phyloP scores from a whole-genome alignment of 1,140 invertebrate species.

The Papilio helenus region DNA sequence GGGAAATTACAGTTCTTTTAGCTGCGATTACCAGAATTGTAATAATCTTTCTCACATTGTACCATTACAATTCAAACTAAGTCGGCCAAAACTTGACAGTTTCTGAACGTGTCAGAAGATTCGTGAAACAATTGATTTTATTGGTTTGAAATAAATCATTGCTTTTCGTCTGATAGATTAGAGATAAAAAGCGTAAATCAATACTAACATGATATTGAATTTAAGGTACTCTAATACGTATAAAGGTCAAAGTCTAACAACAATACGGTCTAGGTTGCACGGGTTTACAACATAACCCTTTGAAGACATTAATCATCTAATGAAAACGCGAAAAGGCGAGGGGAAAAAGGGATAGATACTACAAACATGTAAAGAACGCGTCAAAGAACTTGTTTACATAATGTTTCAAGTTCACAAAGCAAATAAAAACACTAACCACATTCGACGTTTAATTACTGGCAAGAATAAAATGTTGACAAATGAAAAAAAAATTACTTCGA shows the following conservation, averaged over 20 bases:
- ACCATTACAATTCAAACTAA: no score
- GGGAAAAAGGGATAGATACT: background rate
- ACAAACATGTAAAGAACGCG: background rate
- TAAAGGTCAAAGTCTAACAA: slow-evolving; percentile 2
- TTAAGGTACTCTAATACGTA: background rate
- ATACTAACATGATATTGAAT: background rate
- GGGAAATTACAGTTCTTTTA: no score
- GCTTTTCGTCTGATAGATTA: no score
- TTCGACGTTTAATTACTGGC: background rate
- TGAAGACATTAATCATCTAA: slow-evolving; percentile 20
- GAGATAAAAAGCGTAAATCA: no score
- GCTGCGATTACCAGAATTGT: no score
- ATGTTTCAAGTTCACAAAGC: background rate
- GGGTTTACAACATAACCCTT: background rate
- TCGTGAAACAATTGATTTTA: no score
- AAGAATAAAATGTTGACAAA: background rate
- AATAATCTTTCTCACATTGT: no score
- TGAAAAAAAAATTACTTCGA: background rate
- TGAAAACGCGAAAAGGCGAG: background rate
- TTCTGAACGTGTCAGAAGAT: no score
- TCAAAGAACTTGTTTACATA: background rate
- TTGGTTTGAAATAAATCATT: no score
- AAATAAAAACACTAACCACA: background rate
- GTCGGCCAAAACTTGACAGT: no score
- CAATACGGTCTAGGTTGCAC: slow-evolving; percentile 5